Conservation (phyloP, 2,888 invertebrate genomes). For the Trachelus iudaicus region DNA sequence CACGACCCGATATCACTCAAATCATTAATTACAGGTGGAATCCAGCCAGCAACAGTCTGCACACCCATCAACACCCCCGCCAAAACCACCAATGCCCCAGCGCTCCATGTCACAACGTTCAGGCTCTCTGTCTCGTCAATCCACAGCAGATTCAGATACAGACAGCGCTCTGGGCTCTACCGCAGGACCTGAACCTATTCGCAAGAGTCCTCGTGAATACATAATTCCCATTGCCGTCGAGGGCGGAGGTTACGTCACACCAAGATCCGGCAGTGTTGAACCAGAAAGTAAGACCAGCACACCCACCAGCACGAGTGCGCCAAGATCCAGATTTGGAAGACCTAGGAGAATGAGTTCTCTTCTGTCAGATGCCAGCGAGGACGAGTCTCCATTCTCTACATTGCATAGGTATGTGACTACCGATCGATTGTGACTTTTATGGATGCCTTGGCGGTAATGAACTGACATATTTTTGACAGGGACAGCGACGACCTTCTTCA, state of each 20-base stretch:
- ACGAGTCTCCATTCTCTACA: conserved; percentile 73
- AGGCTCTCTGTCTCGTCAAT: conserved; percentile 72
- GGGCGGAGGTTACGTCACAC: conserved; percentile 87
- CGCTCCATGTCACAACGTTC: conserved; percentile 66
- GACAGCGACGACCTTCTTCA: conserved; percentile 60
- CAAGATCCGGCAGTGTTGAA: conserved; percentile 80
- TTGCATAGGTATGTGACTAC: conserved; percentile 64
- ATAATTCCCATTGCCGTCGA: conserved; percentile 95
- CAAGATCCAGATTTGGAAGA: conserved; percentile 66
- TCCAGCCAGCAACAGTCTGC: conserved; percentile 54
- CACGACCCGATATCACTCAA: not conserved
- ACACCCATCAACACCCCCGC: conserved; percentile 65
- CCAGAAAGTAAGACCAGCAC: conserved; percentile 74
- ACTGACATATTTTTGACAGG: conserved; percentile 24
- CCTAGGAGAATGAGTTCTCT: conserved; percentile 77
- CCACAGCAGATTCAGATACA: conserved; percentile 79
- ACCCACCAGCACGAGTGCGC: conserved; percentile 68
- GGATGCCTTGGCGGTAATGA: not conserved
- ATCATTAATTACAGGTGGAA: conserved; percentile 41
- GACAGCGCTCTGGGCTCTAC: conserved; percentile 69
- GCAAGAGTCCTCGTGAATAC: conserved; percentile 89
- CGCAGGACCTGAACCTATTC: conserved; percentile 77
- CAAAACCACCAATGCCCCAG: conserved; percentile 67
- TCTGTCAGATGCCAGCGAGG: conserved; percentile 59
- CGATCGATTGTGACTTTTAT: not conserved